Evolutionary conservation across 2,888 invertebrate genomes (phyloP), one percentile per base, ranked within the genome.

Genomic region (Dexiosoma caninum): DNA sequence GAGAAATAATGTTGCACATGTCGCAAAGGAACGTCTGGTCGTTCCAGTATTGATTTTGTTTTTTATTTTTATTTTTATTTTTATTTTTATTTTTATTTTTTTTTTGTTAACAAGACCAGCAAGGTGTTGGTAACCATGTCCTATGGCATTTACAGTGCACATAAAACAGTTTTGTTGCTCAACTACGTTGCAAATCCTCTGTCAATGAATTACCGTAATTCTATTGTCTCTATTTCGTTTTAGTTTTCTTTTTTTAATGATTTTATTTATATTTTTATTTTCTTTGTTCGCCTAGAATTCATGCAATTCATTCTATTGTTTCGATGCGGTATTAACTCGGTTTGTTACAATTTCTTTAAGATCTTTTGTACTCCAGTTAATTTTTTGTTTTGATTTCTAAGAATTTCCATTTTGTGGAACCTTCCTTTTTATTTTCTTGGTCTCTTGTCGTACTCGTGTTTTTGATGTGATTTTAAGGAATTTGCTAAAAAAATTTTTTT

Each of bases 181-280:
- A 19, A 55, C 5, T 46, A 62, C 75, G 67, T 76, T 72, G 82
- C 82, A 76, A 72, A 72, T 78, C 76, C 44, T 82, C 76, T 82
- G 78, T 78, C 82, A 82, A 78, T 82, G 78, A 78, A 76, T 81
- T 76, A 72, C 80, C 27, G 80, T 81, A 81, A 81, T 77, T 81
- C 80, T 81, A 69, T 76, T 81, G 76, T 81, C 53, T 40, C 5
- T 27, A 12, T 35, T 42, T 16, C n/a, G 19, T 16, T 49, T 14
- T 10, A 35, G 27, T 42, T 30, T 64, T 27, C 4, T 6, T 10
- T 30, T 55, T n/a, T 23, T 67, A 27, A 21, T 23, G 9, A 19
- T 53, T 72, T 35, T 23, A 42, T 51, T 16, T n/a, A 2, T 1
- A 7, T 42, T 64, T 62, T 40, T 23, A 30, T 69, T 32, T 32